Conservation (phyloP, 2,113 vertebrate species). For the Otis tarda region DNA sequence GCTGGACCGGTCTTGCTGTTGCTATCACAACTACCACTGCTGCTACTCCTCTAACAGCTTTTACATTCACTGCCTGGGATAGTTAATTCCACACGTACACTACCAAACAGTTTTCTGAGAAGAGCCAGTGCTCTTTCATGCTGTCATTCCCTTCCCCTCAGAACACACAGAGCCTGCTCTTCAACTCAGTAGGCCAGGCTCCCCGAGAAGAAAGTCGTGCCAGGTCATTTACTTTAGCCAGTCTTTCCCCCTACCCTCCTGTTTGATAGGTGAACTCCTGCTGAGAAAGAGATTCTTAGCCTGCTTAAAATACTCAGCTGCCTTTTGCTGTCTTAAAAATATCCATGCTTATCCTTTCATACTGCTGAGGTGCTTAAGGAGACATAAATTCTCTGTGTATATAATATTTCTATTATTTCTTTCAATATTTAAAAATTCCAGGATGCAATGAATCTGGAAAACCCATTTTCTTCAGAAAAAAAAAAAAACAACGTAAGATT, state of each 20-base stretch:
- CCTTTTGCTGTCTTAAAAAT: not conserved
- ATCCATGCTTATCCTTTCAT: not conserved
- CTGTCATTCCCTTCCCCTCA: not conserved
- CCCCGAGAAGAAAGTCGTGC: not conserved
- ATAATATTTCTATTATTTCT: not conserved
- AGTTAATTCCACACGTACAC: not conserved
- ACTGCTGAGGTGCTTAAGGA: not conserved
- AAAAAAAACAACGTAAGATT: not conserved
- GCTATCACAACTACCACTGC: not conserved
- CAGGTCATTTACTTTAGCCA: not conserved
- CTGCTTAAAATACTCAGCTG: not conserved
- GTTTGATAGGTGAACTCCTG: not conserved
- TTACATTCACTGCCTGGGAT: not conserved
- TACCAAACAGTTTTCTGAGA: not conserved
- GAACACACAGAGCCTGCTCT: not conserved
- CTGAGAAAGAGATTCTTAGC: not conserved
- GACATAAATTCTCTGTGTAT: not conserved
- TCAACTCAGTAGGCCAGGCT: not conserved
- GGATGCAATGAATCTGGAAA: not conserved
- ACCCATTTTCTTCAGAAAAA: not conserved
- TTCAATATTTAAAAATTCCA: not conserved
- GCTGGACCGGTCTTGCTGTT: not conserved
- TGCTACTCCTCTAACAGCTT: not conserved
- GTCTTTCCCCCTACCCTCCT: not conserved
- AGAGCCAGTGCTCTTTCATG: not conserved